Base-by-base conservation (phyloP, 1,140 invertebrate species). In the Caerostris darwini region DNA sequence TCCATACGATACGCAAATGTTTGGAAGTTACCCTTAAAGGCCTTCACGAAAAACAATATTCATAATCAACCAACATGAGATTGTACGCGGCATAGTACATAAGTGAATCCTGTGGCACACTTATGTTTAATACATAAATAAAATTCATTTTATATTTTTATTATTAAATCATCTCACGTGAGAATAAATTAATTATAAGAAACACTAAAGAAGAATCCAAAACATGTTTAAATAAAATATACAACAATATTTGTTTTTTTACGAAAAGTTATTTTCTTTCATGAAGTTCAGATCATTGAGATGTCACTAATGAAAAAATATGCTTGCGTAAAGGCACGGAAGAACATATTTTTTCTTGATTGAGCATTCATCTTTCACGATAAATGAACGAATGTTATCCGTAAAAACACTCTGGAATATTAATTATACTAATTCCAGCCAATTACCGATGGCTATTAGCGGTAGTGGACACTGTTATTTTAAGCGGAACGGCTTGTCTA, bases 381-480 rank as follows among this genome's bases (percentile, higher is more conserved):
- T 90, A 59, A 81, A 90, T 77, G 67, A 17, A 90, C 54, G 57
- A n/a, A 59, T 17, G 50, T 10, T 61, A 50, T 77, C 19, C 56
- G 19, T 57, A 90, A 90, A 90, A 90, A 77, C 89, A 14, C 64
- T 2, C 17, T 5, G 64, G 71, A 90, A 77, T 90, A 90, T 81
- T 90, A 90, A 90, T 90, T 90, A 90, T 81, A 77, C 89, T 90
- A 90, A 90, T 90, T 59, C 56, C 50, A 59, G 69, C 69, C 69
- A 90, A 90, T 90, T 90, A 90, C 69, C 57, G 89, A 5, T 34
- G 69, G 89, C 69, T 90, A 90, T 90, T 90, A 90, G 89, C 57
- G n/a, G 69, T 77, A 50, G 71, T 90, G 89, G 89, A 90, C 89
- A 59, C 69, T 90, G 69, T 90, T 90, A 90, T 90, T 90, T 90